These are phyloP conservation scores for Tachyglossus aculeatus DNA, from an alignment of 2,797 vertebrate genomes.

Conservation along the genomic window DNA sequence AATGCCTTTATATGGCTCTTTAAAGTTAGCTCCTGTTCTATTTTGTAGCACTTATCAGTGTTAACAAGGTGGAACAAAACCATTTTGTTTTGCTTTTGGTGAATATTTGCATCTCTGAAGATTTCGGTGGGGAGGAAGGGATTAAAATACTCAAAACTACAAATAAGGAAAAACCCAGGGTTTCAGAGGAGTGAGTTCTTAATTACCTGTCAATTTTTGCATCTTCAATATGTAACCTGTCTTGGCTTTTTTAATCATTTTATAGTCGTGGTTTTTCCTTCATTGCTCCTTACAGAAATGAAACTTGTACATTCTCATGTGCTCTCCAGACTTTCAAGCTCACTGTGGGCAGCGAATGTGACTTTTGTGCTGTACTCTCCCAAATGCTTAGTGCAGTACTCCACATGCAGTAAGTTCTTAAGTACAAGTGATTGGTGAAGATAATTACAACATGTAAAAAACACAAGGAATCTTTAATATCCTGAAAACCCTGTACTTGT, in stretches of 20 bases:
- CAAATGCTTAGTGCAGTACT: no score
- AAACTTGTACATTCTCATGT: background rate
- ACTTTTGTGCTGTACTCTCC: no score
- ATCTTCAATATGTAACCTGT: constrained; percentile 5
- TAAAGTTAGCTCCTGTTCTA: background rate
- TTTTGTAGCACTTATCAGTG: background rate
- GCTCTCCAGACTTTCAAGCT: background rate
- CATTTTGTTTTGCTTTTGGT: background rate
- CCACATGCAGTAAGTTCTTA: no score
- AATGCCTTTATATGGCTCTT: constrained; percentile 8
- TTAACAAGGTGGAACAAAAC: constrained; percentile 21
- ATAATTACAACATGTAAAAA: background rate
- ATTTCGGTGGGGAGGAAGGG: constrained; percentile 28
- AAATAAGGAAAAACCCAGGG: constrained; percentile 27
- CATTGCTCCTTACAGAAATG: background rate
- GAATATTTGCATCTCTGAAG: constrained; percentile 7
- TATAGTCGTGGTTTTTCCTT: constrained; percentile 7
- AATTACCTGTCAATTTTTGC: background rate
- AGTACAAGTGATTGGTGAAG: no score
- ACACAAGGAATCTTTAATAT: no score
- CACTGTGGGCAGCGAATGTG: no score
- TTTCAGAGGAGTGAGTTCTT: constrained; percentile 29
- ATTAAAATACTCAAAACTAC: constrained; percentile 27
- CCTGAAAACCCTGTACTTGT: no score
- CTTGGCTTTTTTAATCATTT: background rate